Base-by-base conservation (phyloP, 2,888 invertebrate genomes). In the Sarcophaga subvicina region DNA sequence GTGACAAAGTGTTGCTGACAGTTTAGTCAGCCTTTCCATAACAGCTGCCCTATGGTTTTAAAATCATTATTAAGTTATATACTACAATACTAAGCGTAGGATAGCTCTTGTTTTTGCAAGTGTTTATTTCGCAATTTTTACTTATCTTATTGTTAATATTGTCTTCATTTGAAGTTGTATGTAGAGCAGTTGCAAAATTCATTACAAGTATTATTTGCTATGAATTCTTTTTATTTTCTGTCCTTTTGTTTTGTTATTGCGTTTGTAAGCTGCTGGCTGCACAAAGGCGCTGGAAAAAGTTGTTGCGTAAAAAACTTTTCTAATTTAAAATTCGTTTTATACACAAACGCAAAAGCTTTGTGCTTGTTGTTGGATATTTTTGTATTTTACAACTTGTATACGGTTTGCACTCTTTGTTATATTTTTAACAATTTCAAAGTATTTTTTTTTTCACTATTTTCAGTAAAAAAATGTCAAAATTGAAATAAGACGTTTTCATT, bases 281-380 rank as follows among this genome's bases (percentile, higher is more conserved):
- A 64, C 66, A 79, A 79, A 71, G 79, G 37, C 63, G 45, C 64
- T 71, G 20, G 27, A 72, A 70, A 73, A 84, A 83, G 84, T 84
- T 84, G 54, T 54, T 66, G 84, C 84, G 75, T 84, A 70, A 63
- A 84, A 84, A 84, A 84, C 84, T 84, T 84, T 84, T 84, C 84
- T 84, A 84, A 84, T 84, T 84, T 84, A 84, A 80, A 84, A 84
- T 84, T 76, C 84, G 75, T 80, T 80, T 84, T 70, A 79, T 80
- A 66, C 59, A 80, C 75, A 84, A 84, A 84, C 75, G 76, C 70
- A 67, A 62, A 69, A 75, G 80, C 84, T 84, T 84, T 83, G 79
- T 84, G 84, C 66, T 75, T 80, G 59, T 73, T 67, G 67, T 80
- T 60, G 20, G 20, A 49, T 72, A 49, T 69, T 49, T 70, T 63